phyloP scores from a whole-genome alignment of 2,888 invertebrate genomes.

The Cosmia pyralina region DNA sequence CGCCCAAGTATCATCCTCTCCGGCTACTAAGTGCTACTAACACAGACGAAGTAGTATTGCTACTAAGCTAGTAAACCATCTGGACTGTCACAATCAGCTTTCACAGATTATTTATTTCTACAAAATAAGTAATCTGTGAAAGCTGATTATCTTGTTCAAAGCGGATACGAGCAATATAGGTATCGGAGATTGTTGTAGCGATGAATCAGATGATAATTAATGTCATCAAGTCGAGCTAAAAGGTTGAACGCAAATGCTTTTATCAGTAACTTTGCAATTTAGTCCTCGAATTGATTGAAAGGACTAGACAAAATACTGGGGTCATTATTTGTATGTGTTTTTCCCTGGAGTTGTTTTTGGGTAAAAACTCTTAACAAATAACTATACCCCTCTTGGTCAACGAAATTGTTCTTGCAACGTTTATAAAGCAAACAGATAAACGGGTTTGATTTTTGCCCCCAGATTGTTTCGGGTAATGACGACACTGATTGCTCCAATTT shows the following conservation, averaged over 20 bases:
- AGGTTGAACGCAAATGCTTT: not conserved
- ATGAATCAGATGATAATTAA: not conserved
- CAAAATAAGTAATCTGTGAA: conserved; percentile 39
- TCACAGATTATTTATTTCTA: conserved; percentile 37
- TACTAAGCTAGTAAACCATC: not conserved
- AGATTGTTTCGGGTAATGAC: conserved; percentile 18
- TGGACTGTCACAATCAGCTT: conserved; percentile 19
- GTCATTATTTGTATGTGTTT: conserved; percentile 9
- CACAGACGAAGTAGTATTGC: no score
- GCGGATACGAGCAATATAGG: not conserved
- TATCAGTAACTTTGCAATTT: conserved; percentile 7
- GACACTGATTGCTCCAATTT: conserved; percentile 1
- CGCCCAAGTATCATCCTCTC: not conserved
- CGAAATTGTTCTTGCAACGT: conserved; percentile 19
- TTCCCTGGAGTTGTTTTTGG: not conserved
- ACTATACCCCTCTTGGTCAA: not conserved
- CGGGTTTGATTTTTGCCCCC: conserved; percentile 22
- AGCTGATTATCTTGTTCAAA: conserved; percentile 10
- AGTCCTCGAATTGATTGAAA: conserved; percentile 3
- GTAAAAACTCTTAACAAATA: conserved; percentile 12
- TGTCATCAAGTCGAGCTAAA: conserved; percentile 10
- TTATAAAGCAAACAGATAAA: conserved; percentile 16
- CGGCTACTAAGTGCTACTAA: no score
- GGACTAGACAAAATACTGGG: conserved; percentile 10
- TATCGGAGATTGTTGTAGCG: not conserved